Evolutionary conservation across 35 echinoderm and acorn worm genomes (phyloP), one percentile per base, ranked within the genome.

Genomic region (Apostichopus japonicus): DNA sequence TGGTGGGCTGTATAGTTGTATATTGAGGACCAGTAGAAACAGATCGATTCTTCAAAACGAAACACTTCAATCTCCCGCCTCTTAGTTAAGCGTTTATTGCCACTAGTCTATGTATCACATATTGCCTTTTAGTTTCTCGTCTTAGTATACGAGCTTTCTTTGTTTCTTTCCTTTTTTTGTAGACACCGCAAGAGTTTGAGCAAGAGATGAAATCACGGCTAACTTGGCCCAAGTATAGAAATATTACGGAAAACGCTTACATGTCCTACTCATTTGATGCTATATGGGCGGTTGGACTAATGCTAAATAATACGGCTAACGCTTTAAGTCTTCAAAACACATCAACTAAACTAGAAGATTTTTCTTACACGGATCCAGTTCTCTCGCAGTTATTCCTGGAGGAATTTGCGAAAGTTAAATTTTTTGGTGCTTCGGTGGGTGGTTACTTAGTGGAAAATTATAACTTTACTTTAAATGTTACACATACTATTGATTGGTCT

Each of bases 261-360:
- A 87, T 87, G 54, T 58, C 86, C 7, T 87, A 87, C 63, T 62
- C 86, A 23, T 87, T 24, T 71, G 86, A 87, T 51, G 86, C 86
- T 6, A 57, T 87, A 1, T 87, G 86, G 86, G 16, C 86, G 8
- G 65, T 87, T 25, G 86, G 19, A 13, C 57, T 87, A 6, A 87
- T 87, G 86, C 54, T 87, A 10, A 87, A 87, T 58, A 87, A 87
- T 5, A 67, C 56, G 24, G 19, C 63, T 15, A 24, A 24, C 23
- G 8, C 54, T 23, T 23, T 17, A 6, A 54, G 10, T 14, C 54
- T 8, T 8, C 6, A 9, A 19, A 54, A 15, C 19, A 54, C 83
- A 59, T 10, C 5, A 24, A 55, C 83, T 23, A n/a, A 9, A 27
- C 17, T 65, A 19, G 54, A 54, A 54, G 27, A 27, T 55, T 54